These are phyloP conservation scores for Thamnaconus septentrionalis DNA, from an alignment of 2,113 vertebrate genomes.

Conservation along the genomic window DNA sequence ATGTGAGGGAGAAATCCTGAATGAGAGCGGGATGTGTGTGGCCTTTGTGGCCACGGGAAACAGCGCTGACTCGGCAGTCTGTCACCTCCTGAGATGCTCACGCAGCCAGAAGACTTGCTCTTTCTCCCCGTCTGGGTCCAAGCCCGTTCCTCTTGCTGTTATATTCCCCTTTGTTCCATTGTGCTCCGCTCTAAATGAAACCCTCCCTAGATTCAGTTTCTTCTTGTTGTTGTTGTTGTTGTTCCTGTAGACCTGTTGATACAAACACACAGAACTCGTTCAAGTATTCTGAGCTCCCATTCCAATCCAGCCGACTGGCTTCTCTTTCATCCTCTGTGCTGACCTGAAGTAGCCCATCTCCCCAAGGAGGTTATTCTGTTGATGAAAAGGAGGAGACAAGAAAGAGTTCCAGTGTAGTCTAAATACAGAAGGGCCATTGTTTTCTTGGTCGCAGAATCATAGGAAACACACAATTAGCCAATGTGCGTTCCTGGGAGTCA, in stretches of 20 bases:
- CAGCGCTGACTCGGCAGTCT: slow-evolving; percentile 54
- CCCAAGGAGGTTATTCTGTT: slow-evolving; percentile 19
- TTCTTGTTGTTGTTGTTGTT: slow-evolving; percentile 9
- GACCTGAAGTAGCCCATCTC: slow-evolving; percentile 34
- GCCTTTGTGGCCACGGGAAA: slow-evolving; percentile 31
- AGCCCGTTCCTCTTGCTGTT: slow-evolving; percentile 11
- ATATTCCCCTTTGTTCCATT: slow-evolving; percentile 22
- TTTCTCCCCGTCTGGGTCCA: slow-evolving; percentile 32
- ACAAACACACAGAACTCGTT: slow-evolving; percentile 1
- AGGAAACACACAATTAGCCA: slow-evolving; percentile 60
- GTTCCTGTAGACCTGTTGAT: slow-evolving; percentile 12
- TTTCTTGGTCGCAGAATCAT: slow-evolving; percentile 53
- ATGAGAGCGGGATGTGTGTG: slow-evolving; percentile 41
- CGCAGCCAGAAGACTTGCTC: slow-evolving; percentile 31
- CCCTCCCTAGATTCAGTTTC: neutral
- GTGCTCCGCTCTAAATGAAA: slow-evolving; percentile 26
- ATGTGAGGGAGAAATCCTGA: slow-evolving; percentile 46
- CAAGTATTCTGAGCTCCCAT: slow-evolving; percentile 5
- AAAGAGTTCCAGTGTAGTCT: slow-evolving; percentile 30
- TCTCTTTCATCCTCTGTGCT: slow-evolving; percentile 28
- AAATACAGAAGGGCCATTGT: slow-evolving; percentile 53
- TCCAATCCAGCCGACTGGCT: neutral
- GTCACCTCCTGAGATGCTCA: slow-evolving; percentile 48
- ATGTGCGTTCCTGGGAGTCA: slow-evolving; percentile 43
- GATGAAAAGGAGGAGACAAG: slow-evolving; percentile 32